Conservation (phyloP, 2,113 vertebrate genomes). For the Rhinogobius similis region DNA sequence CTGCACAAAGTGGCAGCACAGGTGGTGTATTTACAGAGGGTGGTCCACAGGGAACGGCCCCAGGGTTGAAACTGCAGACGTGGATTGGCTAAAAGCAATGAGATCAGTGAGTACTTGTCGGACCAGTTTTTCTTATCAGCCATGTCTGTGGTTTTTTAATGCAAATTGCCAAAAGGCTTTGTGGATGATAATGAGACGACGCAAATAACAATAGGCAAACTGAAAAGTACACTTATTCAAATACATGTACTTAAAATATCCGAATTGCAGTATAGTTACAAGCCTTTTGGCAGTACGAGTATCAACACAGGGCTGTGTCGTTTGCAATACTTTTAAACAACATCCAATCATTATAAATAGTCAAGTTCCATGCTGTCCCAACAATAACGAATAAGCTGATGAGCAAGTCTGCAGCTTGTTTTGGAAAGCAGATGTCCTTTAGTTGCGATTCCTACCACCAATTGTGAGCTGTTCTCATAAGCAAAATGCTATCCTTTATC, state of each 20-base stretch:
- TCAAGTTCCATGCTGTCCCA: too few species aligned
- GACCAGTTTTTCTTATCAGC: constrained; percentile 13
- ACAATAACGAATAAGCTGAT: too few species aligned
- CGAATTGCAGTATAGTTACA: neutral
- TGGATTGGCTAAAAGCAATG: neutral
- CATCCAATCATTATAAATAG: too few species aligned
- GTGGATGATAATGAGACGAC: neutral
- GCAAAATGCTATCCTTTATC: too few species aligned
- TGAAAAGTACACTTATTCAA: neutral
- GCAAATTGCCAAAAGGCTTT: neutral
- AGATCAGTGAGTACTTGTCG: neutral
- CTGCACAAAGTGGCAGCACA: neutral
- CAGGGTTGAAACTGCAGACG: neutral
- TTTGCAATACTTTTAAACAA: too few species aligned
- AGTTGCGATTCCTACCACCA: too few species aligned
- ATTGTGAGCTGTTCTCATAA: too few species aligned
- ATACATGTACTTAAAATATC: neutral
- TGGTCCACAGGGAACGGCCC: neutral
- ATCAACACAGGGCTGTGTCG: too few species aligned
- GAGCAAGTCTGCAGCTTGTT: too few species aligned
- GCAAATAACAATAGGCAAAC: neutral
- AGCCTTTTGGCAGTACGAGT: too few species aligned
- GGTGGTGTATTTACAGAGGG: neutral
- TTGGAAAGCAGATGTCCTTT: too few species aligned
- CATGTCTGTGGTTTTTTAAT: neutral